Conservation (phyloP, 2,797 vertebrate species). For the Manis pentadactyla region DNA sequence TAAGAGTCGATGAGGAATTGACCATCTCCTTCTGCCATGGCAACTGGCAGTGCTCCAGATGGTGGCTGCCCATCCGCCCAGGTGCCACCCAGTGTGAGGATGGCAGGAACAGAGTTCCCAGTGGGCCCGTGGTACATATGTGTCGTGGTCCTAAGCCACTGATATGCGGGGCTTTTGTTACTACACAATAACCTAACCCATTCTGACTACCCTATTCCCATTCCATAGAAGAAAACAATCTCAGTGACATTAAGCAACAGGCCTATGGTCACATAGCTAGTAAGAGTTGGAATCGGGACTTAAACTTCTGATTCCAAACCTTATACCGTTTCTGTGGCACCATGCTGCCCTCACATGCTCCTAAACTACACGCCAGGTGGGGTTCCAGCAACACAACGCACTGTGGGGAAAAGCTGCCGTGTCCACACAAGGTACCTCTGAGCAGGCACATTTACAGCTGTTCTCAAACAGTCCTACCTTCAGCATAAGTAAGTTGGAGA, state of each 20-base stretch:
- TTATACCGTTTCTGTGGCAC: background rate
- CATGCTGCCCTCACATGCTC: fast-evolving
- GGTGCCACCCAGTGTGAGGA: background rate
- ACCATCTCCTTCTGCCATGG: background rate
- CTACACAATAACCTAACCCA: background rate
- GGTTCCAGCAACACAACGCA: background rate
- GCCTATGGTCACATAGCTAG: background rate
- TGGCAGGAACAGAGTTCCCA: background rate
- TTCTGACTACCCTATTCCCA: background rate
- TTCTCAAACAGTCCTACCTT: background rate
- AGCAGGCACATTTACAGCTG: background rate
- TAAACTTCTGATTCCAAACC: background rate
- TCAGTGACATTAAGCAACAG: background rate
- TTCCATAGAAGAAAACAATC: background rate
- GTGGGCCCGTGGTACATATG: no score
- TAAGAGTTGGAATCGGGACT: background rate
- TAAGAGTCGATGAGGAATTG: background rate
- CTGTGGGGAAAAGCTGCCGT: background rate
- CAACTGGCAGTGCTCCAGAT: background rate
- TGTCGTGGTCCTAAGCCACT: background rate
- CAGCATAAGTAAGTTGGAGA: background rate
- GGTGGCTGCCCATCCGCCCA: background rate
- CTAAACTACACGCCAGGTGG: background rate
- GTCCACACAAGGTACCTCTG: background rate
- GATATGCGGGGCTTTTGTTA: background rate